These are phyloP conservation scores for Aporophyla nigra DNA, from an alignment of 2,888 invertebrate genomes.

Conservation along the genomic window DNA sequence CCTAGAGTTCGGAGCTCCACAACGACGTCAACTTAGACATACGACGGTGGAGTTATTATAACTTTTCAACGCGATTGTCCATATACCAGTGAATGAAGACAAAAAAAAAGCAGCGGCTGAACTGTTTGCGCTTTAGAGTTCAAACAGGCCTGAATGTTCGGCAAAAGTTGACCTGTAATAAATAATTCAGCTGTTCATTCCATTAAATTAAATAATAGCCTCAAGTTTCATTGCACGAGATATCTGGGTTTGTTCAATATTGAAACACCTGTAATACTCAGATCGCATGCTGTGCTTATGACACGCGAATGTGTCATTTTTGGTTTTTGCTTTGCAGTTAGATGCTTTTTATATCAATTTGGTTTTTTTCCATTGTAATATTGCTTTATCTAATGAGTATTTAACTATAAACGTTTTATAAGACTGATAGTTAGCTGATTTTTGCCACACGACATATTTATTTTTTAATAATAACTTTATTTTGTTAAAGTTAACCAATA, in stretches of 20 bases:
- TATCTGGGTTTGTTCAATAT: conserved; percentile 51
- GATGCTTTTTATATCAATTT: conserved; percentile 30
- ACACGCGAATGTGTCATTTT: conserved; percentile 70
- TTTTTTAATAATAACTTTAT: too few species aligned
- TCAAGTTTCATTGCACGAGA: conserved; percentile 40
- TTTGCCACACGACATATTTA: too few species aligned
- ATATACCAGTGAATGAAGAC: neutral
- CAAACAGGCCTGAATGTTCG: neutral
- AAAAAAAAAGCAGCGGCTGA: neutral
- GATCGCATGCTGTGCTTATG: conserved; percentile 63
- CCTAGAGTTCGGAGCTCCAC: too few species aligned
- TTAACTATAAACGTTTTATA: neutral
- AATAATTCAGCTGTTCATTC: conserved; percentile 11
- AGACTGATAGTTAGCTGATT: neutral
- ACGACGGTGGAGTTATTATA: too few species aligned
- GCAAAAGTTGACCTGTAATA: conserved; percentile 5
- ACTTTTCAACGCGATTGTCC: neutral
- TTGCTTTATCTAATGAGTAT: conserved; percentile 18
- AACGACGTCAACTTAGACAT: too few species aligned
- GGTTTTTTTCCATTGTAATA: conserved; percentile 1
- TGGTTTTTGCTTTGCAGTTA: conserved; percentile 38
- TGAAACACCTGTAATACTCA: conserved; percentile 58
- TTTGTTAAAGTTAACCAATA: too few species aligned
- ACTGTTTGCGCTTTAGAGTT: neutral
- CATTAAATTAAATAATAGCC: conserved; percentile 17